Conservation (phyloP, 1,140 invertebrate genomes). For the Drosophila bipectinata region DNA sequence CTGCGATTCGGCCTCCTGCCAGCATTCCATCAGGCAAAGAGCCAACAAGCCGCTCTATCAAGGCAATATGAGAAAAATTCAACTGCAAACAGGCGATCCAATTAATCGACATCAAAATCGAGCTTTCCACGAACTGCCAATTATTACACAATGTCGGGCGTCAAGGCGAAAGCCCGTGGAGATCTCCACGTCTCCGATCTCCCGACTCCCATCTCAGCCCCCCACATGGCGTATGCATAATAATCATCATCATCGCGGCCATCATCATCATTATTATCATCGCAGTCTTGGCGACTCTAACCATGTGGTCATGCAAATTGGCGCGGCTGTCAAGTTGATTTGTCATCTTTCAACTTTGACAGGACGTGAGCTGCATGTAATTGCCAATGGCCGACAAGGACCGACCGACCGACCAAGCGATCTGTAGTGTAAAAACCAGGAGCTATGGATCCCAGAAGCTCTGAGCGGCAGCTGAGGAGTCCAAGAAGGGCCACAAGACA, state of each 20-base stretch:
- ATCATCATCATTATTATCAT: slow-evolving; percentile 47
- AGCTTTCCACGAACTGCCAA: slow-evolving; percentile 77
- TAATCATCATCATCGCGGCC: slow-evolving; percentile 37
- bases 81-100: slow-evolving; percentile 47
- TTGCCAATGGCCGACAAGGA: slow-evolving; percentile 57
- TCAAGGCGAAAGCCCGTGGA: slow-evolving; percentile 38
- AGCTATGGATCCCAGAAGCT: slow-evolving; percentile 4
- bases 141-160: slow-evolving; percentile 79
- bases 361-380: slow-evolving; percentile 78
- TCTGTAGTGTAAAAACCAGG: neutral
- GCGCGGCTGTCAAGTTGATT: slow-evolving; percentile 78
- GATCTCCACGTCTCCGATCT: slow-evolving; percentile 31
- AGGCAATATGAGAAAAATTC: neutral
- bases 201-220: slow-evolving; percentile 20
- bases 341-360: slow-evolving; percentile 82
- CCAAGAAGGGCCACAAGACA: slow-evolving; percentile 44
- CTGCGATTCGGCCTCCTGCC: slow-evolving; percentile 1
- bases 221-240: slow-evolving; percentile 42
- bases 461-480: slow-evolving; percentile 13
- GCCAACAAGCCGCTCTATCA: neutral
- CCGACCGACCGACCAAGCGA: slow-evolving; percentile 3
- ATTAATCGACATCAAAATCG: slow-evolving; percentile 74
- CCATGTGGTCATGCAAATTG: slow-evolving; percentile 78
- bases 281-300: slow-evolving; percentile 15
- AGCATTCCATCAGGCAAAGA: slow-evolving; percentile 26